A percentile compares a stretch with the other conserved stretches of the same genome.
phyloP scores from a whole-genome alignment of 2,888 invertebrate genomes.

The Caenorhabditis doughertyi region DNA sequence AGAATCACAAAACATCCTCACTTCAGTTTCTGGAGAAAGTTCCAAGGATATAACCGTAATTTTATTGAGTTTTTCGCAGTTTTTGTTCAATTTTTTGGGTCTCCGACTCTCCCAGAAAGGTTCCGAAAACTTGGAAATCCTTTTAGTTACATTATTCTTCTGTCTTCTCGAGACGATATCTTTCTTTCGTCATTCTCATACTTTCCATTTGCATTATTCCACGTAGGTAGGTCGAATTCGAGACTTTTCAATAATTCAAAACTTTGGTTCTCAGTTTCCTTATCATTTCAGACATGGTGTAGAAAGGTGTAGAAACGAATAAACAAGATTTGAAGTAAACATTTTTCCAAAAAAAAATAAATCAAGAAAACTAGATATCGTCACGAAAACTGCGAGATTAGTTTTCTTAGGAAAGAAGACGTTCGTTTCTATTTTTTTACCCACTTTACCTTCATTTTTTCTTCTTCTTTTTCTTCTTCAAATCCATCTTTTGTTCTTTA shows the following conservation, averaged over 20 bases:
- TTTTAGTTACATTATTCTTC: neutral
- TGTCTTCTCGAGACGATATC: neutral
- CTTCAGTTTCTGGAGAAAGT: neutral
- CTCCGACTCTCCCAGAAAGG: too few species aligned
- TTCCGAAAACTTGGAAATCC: neutral
- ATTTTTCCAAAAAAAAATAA: neutral
- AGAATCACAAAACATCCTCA: neutral
- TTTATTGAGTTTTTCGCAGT: too few species aligned
- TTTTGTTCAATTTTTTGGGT: too few species aligned
- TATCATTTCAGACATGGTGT: constrained; percentile 13
- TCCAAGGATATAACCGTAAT: too few species aligned
- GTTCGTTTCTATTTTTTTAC: neutral
- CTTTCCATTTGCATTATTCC: neutral
- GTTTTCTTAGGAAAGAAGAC: neutral
- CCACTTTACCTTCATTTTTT: neutral
- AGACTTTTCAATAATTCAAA: neutral
- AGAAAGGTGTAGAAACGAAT: neutral
- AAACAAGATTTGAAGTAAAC: neutral
- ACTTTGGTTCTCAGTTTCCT: neutral
- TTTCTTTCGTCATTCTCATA: neutral
- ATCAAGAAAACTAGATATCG: neutral
- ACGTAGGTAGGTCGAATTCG: neutral
- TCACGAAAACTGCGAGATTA: constrained; percentile 5
- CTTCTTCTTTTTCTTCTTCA: neutral
- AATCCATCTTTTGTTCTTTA: constrained; percentile 18